These are phyloP conservation scores for Girardinichthys multiradiatus DNA, from an alignment of 2,113 vertebrate genomes.

Conservation along the genomic window DNA sequence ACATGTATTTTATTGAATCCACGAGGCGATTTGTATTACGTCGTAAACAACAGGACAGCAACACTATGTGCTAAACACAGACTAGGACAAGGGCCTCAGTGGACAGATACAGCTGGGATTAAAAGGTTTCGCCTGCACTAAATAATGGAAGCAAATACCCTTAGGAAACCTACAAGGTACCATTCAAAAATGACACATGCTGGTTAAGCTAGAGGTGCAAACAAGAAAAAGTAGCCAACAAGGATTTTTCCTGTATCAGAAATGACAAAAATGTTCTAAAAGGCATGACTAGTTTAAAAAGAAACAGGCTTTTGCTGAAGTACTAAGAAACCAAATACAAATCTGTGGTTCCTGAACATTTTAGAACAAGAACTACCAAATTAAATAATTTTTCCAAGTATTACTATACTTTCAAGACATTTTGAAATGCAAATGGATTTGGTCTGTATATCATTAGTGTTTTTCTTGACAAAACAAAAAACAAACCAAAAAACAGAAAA, in stretches of 20 bases:
- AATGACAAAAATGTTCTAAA: neutral
- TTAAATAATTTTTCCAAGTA: neutral
- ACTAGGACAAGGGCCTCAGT: conserved; percentile 54
- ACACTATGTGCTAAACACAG: conserved; percentile 71
- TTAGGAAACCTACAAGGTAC: conserved; percentile 25
- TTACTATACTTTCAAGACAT: neutral
- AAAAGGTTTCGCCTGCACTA: conserved; percentile 49
- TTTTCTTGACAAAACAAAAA: neutral
- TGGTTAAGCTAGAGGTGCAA: neutral
- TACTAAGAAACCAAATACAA: neutral
- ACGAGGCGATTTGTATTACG: conserved; percentile 59
- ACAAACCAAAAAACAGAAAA: neutral
- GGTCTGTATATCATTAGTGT: neutral
- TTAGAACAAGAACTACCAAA: neutral
- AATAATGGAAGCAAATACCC: conserved; percentile 69
- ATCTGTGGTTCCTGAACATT: neutral
- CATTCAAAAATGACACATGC: conserved; percentile 18
- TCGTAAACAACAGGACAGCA: conserved; percentile 63
- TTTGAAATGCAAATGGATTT: neutral
- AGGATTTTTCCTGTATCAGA: neutral
- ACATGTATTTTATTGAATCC: conserved; percentile 37
- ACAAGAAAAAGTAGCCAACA: conserved; percentile 4
- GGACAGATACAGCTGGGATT: conserved; percentile 61
- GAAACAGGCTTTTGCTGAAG: neutral
- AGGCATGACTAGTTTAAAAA: too few species aligned